phyloP scores from a whole-genome alignment of 2,113 vertebrate species.

The Pogona vitticeps region DNA sequence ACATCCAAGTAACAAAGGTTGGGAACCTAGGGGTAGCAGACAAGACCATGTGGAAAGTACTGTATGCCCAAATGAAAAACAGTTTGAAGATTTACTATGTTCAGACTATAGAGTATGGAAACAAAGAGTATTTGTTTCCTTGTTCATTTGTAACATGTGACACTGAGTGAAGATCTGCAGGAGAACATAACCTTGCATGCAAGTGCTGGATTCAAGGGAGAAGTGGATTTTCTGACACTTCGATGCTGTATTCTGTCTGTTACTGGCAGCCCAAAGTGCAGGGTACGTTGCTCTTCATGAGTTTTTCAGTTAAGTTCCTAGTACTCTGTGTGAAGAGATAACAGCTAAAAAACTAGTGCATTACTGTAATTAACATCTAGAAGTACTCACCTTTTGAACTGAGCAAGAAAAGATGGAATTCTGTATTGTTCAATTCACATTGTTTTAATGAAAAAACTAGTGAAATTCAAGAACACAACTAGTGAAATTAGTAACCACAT shows the following conservation, averaged over 20 bases:
- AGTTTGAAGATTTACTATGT: not conserved
- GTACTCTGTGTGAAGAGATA: not conserved
- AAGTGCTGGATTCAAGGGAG: not conserved
- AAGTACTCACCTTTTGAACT: not conserved
- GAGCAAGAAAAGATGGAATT: not conserved
- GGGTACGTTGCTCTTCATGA: not conserved
- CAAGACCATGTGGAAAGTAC: not conserved
- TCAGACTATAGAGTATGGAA: not conserved
- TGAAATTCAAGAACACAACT: no score
- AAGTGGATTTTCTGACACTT: not conserved
- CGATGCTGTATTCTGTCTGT: not conserved
- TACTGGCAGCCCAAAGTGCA: not conserved
- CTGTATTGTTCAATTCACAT: not conserved
- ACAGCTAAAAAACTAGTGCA: not conserved
- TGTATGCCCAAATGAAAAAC: not conserved
- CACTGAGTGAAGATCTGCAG: not conserved
- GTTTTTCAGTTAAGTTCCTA: not conserved
- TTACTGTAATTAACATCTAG: not conserved
- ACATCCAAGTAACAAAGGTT: no score
- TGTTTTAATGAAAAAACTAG: not conserved
- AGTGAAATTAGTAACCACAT: slow-evolving; percentile 13
- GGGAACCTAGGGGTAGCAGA: no score
- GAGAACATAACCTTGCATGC: not conserved
- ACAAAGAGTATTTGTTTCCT: not conserved
- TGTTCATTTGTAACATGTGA: not conserved